These are phyloP conservation scores for Peromyscus aztecus DNA, from an alignment of 2,797 vertebrate genomes.

Conservation along the genomic window DNA sequence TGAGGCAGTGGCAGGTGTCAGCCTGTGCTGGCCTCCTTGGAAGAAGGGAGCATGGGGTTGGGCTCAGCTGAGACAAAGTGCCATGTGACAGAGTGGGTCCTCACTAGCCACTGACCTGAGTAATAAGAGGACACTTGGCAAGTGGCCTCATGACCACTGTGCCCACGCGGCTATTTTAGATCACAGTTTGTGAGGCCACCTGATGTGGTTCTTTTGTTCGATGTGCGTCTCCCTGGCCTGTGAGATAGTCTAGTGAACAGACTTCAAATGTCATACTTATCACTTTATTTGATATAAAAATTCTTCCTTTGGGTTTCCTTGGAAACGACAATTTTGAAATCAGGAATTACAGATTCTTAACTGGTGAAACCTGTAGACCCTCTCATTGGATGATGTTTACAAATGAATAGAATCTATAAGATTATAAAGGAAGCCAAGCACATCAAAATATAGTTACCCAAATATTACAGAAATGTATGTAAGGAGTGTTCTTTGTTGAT, in stretches of 20 bases:
- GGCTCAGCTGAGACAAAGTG: constrained; percentile 38
- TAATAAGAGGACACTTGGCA: constrained; percentile 70
- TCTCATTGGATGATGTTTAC: constrained; percentile 53
- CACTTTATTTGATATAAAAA: constrained; percentile 40
- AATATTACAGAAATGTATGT: constrained; percentile 53
- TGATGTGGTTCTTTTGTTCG: constrained; percentile 27
- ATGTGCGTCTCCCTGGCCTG: not conserved
- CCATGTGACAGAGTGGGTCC: constrained; percentile 70
- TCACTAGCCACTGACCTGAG: constrained; percentile 58
- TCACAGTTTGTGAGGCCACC: constrained; percentile 47
- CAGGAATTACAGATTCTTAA: constrained; percentile 52
- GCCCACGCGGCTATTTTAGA: constrained; percentile 38
- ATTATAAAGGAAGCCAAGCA: constrained; percentile 59
- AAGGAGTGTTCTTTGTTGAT: constrained; percentile 38
- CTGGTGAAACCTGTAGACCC: constrained; percentile 34
- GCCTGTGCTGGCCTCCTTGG: constrained; percentile 51
- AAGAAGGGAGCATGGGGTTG: constrained; percentile 13
- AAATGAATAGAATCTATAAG: constrained; percentile 53
- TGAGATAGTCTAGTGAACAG: constrained; percentile 27
- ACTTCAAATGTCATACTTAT: constrained; percentile 18
- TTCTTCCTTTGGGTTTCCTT: constrained; percentile 45
- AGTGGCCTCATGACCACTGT: constrained; percentile 1
- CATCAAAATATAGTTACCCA: constrained; percentile 44
- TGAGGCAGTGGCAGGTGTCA: constrained; percentile 39
- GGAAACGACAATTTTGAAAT: constrained; percentile 58